phyloP scores from a whole-genome alignment of 2,888 invertebrate genomes.

The Nemotelus pantherinus region DNA sequence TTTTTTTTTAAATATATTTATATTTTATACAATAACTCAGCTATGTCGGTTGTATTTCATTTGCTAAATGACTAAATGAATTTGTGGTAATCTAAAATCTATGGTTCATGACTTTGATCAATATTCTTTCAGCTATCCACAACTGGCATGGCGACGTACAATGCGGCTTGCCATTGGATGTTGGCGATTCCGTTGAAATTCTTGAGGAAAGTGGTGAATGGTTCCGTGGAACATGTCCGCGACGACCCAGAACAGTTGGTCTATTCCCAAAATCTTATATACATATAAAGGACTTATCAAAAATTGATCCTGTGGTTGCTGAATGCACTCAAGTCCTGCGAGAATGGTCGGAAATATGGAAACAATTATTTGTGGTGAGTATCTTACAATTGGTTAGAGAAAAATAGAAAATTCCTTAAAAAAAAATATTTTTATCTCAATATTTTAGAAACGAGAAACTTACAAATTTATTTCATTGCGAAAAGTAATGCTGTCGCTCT shows the following conservation, averaged over 20 bases:
- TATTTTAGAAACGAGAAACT: constrained; percentile 77
- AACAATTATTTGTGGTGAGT: constrained; percentile 88
- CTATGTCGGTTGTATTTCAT: too few relatives aligned
- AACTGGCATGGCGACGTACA: constrained; percentile 88
- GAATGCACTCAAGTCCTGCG: constrained; percentile 90
- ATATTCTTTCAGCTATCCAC: constrained; percentile 79
- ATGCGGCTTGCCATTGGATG: constrained; percentile 83
- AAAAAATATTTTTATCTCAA: background rate
- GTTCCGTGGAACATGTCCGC: constrained; percentile 87
- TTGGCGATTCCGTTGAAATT: constrained; percentile 92
- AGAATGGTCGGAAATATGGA: constrained; percentile 96
- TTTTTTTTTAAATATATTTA: too few relatives aligned
- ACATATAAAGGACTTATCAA: constrained; percentile 85
- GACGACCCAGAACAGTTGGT: constrained; percentile 71
- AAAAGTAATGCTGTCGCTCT: constrained; percentile 89
- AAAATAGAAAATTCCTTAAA: background rate
- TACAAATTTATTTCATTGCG: constrained; percentile 87
- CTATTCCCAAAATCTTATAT: constrained; percentile 88
- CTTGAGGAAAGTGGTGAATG: constrained; percentile 89
- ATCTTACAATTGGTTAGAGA: constrained; percentile 1
- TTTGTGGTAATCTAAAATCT: background rate
- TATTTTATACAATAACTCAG: too few relatives aligned
- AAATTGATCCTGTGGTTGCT: constrained; percentile 89
- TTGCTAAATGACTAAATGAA: too few relatives aligned
- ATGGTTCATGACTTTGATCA: background rate